Percentiles rank a stretch among this genome's conserved stretches.
phyloP scores from a whole-genome alignment of 2,888 invertebrate genomes.

The Stegana nigrithorax region DNA sequence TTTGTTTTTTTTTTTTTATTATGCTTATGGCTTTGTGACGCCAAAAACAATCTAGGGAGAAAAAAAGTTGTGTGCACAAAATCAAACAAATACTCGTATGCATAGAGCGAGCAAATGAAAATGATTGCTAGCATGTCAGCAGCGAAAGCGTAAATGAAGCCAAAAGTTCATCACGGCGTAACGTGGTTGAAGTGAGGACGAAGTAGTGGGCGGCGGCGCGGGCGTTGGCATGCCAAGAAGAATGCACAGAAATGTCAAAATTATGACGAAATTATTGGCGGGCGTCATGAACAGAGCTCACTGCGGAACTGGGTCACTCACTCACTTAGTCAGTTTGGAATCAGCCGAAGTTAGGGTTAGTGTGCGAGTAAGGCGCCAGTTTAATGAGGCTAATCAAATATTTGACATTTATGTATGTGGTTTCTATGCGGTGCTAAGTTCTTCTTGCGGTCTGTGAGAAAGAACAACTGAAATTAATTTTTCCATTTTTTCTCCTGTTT shows the following conservation, averaged over 20 bases:
- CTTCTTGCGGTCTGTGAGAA: too few relatives aligned
- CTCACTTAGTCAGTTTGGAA: not conserved
- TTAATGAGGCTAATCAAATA: conserved; percentile 62
- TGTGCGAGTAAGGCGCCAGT: conserved; percentile 26
- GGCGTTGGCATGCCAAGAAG: too few relatives aligned
- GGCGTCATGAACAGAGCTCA: not conserved
- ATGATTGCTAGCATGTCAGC: not conserved
- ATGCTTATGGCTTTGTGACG: not conserved
- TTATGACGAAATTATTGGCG: conserved; percentile 3
- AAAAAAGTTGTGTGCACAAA: not conserved
- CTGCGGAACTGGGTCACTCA: not conserved
- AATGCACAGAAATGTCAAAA: not conserved
- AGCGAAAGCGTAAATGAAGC: not conserved
- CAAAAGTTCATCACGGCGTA: not conserved
- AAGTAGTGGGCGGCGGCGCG: too few relatives aligned
- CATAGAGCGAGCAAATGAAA: not conserved
- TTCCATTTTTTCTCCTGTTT: too few relatives aligned
- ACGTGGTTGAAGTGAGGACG: too few relatives aligned
- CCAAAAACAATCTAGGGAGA: not conserved
- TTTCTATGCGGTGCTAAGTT: not conserved
- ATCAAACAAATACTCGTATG: not conserved
- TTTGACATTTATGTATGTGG: conserved; percentile 49
- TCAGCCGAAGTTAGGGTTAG: not conserved
- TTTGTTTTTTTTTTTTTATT: not conserved
- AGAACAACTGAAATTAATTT: too few relatives aligned